phyloP scores from a whole-genome alignment of 64 coral and sea anemone genomes.

The Montipora foliosa region DNA sequence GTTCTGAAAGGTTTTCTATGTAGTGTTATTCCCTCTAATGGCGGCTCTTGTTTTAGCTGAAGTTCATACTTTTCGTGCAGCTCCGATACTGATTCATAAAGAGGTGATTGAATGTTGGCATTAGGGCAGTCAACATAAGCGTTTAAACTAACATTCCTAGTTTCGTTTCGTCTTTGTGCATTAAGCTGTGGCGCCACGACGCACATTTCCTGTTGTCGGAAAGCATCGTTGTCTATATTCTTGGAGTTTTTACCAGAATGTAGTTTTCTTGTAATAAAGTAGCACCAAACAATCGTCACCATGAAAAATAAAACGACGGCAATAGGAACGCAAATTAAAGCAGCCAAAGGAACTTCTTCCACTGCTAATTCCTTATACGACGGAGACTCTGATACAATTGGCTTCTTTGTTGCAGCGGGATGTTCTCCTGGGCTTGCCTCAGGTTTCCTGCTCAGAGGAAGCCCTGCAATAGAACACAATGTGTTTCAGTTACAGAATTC shows the following conservation, averaged over 20 bases:
- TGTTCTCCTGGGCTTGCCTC: not conserved
- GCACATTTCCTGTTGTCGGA: not conserved
- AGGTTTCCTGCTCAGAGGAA: not conserved
- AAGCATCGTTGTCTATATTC: not conserved
- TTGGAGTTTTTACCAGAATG: not conserved
- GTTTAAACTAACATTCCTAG: conserved; percentile 26
- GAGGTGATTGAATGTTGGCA: not conserved
- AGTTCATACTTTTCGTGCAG: not conserved
- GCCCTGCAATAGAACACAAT: conserved; percentile 1
- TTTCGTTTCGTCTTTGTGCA: not conserved
- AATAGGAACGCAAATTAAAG: conserved; percentile 47
- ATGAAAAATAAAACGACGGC: conserved; percentile 49
- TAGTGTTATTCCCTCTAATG: not conserved
- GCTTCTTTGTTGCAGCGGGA: not conserved
- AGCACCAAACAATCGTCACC: conserved; percentile 65
- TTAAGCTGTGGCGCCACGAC: not conserved
- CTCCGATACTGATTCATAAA: not conserved
- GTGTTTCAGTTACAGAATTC: too few species aligned
- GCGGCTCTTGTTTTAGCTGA: not conserved
- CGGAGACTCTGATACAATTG: not conserved
- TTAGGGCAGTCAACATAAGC: conserved; percentile 23
- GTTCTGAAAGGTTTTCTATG: not conserved
- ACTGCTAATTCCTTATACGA: not conserved
- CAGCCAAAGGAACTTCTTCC: conserved; percentile 52
- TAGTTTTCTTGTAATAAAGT: conserved; percentile 43